Evolutionary conservation across 2,113 vertebrate species (phyloP).

Genomic region (Ageneiosus marmoratus): DNA sequence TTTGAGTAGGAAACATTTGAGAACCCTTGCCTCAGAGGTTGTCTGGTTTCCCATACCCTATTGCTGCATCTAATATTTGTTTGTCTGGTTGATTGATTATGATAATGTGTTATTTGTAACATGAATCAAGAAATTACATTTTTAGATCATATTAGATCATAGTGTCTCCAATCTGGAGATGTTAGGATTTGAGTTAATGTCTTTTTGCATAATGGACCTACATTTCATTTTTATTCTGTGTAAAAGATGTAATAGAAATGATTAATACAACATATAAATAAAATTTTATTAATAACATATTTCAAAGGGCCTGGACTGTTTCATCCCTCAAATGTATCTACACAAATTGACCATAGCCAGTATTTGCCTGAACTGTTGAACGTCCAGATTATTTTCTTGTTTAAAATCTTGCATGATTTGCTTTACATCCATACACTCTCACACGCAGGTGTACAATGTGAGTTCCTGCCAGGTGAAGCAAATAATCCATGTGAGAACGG

Average conservation of each 20-base stretch:
- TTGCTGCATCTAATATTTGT: neutral
- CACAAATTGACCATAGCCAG: neutral
- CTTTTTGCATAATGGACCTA: neutral
- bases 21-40: neutral
- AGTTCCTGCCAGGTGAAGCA: conserved; percentile 76
- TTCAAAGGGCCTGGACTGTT: neutral
- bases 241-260: neutral
- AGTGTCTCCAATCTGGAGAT: neutral
- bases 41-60: neutral
- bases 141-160: neutral
- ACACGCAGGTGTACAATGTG: conserved; percentile 74
- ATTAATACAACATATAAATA: neutral
- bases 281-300: neutral
- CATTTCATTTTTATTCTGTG: too few species aligned
- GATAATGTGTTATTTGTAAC: neutral
- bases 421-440: neutral
- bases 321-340: neutral
- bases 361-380: neutral
- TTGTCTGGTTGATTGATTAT: neutral
- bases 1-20: neutral
- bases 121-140: neutral
- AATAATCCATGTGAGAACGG: conserved; percentile 79
- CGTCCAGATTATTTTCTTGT: neutral
- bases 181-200: too few species aligned
- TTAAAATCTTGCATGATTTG: neutral